Percentiles rank a stretch among this genome's conserved stretches.
These are phyloP conservation scores for Lepidostoma basale DNA, from an alignment of 1,140 invertebrate genomes.

Conservation along the genomic window DNA sequence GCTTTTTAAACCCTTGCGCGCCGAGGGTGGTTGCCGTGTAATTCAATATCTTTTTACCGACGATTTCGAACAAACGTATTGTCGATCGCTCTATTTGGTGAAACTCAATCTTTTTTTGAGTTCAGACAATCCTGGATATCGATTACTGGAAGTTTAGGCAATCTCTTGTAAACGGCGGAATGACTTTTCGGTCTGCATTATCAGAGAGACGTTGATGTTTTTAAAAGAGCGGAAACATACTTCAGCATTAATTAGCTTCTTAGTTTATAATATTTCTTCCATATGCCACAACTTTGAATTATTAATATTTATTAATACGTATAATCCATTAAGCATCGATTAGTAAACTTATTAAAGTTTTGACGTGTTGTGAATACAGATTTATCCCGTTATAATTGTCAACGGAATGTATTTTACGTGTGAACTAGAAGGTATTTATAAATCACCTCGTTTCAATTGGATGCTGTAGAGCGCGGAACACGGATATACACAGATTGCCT, in stretches of 20 bases:
- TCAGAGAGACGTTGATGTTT: background rate
- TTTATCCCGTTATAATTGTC: background rate
- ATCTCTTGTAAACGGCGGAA: background rate
- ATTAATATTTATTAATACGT: too few species aligned
- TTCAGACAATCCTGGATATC: background rate
- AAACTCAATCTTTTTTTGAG: slow-evolving; percentile 11
- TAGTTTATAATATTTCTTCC: too few species aligned
- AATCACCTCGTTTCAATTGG: background rate
- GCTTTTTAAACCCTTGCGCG: slow-evolving; percentile 12
- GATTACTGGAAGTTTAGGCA: slow-evolving; percentile 6
- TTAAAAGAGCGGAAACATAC: slow-evolving; percentile 10
- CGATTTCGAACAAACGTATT: slow-evolving; percentile 18
- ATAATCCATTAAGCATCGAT: too few species aligned
- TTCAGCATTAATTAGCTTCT: slow-evolving; percentile 2
- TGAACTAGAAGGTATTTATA: background rate
- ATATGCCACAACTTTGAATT: too few species aligned
- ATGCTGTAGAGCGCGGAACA: background rate
- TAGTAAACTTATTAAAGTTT: too few species aligned
- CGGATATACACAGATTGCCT: background rate
- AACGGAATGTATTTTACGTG: background rate
- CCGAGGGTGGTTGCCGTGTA: slow-evolving; percentile 7
- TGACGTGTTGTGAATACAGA: background rate
- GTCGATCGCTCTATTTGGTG: slow-evolving; percentile 19
- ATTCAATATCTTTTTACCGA: slow-evolving; percentile 11
- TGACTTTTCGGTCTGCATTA: slow-evolving; percentile 15